Conservation (phyloP, 92 coral and sea anemone species). For the Epizoanthus scotinus region DNA sequence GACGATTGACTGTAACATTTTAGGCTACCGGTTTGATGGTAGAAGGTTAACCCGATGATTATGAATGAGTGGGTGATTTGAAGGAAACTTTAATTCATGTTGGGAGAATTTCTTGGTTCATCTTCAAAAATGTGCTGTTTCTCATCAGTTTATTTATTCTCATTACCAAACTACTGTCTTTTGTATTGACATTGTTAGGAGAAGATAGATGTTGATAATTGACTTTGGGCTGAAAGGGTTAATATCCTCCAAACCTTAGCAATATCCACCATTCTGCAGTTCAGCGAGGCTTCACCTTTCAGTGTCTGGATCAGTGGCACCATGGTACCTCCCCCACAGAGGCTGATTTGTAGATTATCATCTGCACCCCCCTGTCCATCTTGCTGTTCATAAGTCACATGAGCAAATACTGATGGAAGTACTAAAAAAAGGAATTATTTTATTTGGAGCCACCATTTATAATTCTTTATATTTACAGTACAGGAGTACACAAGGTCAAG, state of each 20-base stretch:
- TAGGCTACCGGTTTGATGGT: too few species aligned
- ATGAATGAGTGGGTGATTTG: too few species aligned
- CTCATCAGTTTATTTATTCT: too few species aligned
- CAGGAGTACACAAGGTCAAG: background rate
- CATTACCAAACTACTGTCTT: too few species aligned
- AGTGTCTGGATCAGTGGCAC: slow-evolving; percentile 27
- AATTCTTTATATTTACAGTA: background rate
- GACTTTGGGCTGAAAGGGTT: too few species aligned
- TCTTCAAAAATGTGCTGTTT: too few species aligned
- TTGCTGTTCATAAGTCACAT: slow-evolving; percentile 12
- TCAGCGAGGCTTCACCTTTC: background rate
- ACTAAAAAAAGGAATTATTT: slow-evolving; percentile 1
- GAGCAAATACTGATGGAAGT: slow-evolving; percentile 33
- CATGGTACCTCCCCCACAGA: background rate
- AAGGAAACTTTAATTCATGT: too few species aligned
- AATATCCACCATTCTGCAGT: slow-evolving; percentile 3
- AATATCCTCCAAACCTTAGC: slow-evolving; percentile 35
- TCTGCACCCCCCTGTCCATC: background rate
- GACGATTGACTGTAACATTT: too few species aligned
- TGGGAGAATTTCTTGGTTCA: too few species aligned
- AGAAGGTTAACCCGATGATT: too few species aligned
- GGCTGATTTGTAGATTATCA: background rate
- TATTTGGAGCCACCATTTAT: background rate
- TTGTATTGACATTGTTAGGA: too few species aligned
- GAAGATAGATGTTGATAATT: too few species aligned